Evolutionary conservation across 2,113 vertebrate genomes (phyloP).

Genomic region (Myotis brandtii): DNA sequence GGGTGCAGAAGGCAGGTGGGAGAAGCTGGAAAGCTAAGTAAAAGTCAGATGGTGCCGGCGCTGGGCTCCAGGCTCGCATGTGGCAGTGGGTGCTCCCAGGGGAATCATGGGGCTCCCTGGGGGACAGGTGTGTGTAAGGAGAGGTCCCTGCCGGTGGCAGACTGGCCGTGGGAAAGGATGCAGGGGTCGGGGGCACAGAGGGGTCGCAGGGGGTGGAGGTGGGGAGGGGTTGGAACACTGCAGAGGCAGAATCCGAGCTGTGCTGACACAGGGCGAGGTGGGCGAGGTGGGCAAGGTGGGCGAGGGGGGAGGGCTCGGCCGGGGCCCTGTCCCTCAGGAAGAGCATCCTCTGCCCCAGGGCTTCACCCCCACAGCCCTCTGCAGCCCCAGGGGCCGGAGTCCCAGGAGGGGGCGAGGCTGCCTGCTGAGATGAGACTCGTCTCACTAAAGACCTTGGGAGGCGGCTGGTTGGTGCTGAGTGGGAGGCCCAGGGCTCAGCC

Average conservation of each 20-base stretch:
- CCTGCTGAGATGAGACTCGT: too few species aligned
- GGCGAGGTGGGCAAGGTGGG: fast-evolving
- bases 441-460: background rate
- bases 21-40: background rate
- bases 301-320: fast-evolving
- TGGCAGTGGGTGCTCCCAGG: background rate
- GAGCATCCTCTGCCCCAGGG: background rate
- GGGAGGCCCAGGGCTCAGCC: background rate
- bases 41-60: background rate
- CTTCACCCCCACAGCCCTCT: background rate
- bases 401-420: background rate
- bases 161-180: fast-evolving
- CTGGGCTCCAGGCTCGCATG: too few species aligned
- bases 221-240: background rate
- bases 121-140: background rate
- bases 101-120: background rate
- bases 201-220: background rate
- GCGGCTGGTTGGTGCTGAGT: background rate
- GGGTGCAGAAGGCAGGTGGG: background rate
- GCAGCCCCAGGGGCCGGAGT: background rate
- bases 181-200: fast-evolving
- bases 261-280: fast-evolving
- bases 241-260: fast-evolving
- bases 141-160: background rate
- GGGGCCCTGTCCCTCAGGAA: background rate